phyloP scores from a whole-genome alignment of 2,888 invertebrate genomes.

The Hermaeophaga mercurialis region DNA sequence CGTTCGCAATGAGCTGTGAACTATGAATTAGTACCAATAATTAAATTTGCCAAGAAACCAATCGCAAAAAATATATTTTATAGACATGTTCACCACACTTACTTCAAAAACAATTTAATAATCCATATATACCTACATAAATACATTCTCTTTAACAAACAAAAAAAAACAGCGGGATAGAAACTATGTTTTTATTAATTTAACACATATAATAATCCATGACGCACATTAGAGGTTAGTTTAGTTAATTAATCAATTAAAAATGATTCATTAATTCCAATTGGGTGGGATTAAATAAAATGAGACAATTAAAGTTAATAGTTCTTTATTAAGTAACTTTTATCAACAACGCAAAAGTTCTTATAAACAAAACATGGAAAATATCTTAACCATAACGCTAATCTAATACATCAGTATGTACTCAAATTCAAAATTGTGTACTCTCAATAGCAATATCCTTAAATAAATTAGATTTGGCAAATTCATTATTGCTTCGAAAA shows the following conservation, averaged over 20 bases:
- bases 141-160: too few species aligned
- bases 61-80: too few species aligned
- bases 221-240: constrained; percentile 21
- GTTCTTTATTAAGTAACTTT: constrained; percentile 48
- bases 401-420: constrained; percentile 25
- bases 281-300: constrained; percentile 49
- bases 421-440: background rate
- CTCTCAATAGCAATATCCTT: too few species aligned
- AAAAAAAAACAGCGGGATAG: too few species aligned
- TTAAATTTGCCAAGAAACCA: too few species aligned
- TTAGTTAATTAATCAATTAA: constrained; percentile 44
- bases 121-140: too few species aligned
- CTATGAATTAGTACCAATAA: too few species aligned
- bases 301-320: constrained; percentile 49
- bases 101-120: too few species aligned
- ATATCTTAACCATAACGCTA: constrained; percentile 29
- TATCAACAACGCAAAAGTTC: constrained; percentile 43
- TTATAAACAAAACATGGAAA: constrained; percentile 37
- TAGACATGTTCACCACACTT: too few species aligned
- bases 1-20: too few species aligned
- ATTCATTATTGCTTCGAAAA: background rate
- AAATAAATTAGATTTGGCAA: background rate
- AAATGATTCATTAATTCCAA: constrained; percentile 45
- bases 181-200: too few species aligned
- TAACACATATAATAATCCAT: constrained; percentile 20